Percentiles rank a stretch among this genome's conserved stretches.
phyloP scores from a whole-genome alignment of 2,113 vertebrate genomes.

The Serilophus lunatus region DNA sequence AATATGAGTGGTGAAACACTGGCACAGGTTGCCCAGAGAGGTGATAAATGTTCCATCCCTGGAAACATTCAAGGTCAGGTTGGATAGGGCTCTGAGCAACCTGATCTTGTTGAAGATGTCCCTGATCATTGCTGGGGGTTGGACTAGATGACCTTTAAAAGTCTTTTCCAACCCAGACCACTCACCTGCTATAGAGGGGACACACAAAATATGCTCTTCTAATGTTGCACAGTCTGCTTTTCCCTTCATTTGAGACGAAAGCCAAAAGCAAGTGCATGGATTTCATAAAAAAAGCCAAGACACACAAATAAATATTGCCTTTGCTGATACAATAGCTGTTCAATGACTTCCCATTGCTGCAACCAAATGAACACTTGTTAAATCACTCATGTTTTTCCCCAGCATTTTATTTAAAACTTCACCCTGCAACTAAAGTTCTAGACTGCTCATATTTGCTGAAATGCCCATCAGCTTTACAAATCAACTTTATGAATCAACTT shows the following conservation, averaged over 20 bases:
- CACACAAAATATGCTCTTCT: not conserved
- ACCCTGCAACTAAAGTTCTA: not conserved
- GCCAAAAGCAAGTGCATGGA: not conserved
- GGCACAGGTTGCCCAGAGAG: not conserved
- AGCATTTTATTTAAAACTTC: not conserved
- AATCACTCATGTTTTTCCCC: not conserved
- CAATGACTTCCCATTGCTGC: not conserved
- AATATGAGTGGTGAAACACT: not conserved
- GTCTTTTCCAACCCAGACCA: not conserved
- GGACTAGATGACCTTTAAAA: not conserved
- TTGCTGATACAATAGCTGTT: not conserved
- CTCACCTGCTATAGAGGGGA: not conserved
- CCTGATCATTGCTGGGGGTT: not conserved
- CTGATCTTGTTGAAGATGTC: not conserved
- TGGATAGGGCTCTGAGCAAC: not conserved
- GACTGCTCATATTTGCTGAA: not conserved
- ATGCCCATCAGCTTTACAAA: not conserved
- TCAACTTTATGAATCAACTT: constrained; percentile 21
- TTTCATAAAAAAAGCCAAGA: not conserved
- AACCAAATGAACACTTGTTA: not conserved
- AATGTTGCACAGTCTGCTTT: not conserved
- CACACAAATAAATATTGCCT: not conserved
- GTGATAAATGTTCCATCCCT: not conserved
- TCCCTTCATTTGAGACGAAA: not conserved
- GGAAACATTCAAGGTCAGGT: not conserved